phyloP scores from a whole-genome alignment of 2,113 vertebrate genomes.

The Siphamia tubifer region DNA sequence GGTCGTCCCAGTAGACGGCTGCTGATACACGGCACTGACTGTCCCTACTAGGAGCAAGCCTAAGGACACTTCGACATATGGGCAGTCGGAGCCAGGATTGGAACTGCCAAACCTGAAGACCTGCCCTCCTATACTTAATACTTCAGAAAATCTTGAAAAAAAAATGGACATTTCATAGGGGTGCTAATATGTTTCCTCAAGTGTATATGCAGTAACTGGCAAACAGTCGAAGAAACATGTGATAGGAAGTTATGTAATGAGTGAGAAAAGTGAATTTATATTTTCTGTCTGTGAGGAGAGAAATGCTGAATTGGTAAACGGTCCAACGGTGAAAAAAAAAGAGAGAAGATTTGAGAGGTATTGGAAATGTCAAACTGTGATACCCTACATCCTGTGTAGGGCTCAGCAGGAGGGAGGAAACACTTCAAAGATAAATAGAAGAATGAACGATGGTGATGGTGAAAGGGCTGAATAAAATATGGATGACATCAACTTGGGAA shows the following conservation, averaged over 20 bases:
- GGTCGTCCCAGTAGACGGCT: too few species aligned
- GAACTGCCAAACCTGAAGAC: too few species aligned
- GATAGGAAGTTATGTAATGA: not conserved
- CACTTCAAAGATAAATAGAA: constrained; percentile 24
- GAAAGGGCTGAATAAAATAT: constrained; percentile 37
- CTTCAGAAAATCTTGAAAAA: too few species aligned
- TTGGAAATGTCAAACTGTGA: constrained; percentile 2
- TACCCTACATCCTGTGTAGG: not conserved
- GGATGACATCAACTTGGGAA: not conserved
- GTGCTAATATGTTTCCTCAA: too few species aligned
- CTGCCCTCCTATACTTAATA: too few species aligned
- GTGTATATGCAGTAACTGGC: too few species aligned
- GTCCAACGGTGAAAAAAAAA: not conserved
- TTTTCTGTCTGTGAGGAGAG: not conserved
- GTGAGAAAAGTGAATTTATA: not conserved
- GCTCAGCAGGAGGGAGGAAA: not conserved
- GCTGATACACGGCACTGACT: too few species aligned
- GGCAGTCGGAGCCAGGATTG: too few species aligned
- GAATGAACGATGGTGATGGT: constrained; percentile 1
- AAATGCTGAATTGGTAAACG: not conserved
- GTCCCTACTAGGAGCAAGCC: too few species aligned
- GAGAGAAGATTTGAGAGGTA: not conserved
- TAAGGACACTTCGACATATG: too few species aligned
- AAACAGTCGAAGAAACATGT: too few species aligned
- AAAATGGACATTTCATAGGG: too few species aligned